Evolutionary conservation across 2,113 vertebrate genomes (phyloP).

Genomic region (Cathartes aura): DNA sequence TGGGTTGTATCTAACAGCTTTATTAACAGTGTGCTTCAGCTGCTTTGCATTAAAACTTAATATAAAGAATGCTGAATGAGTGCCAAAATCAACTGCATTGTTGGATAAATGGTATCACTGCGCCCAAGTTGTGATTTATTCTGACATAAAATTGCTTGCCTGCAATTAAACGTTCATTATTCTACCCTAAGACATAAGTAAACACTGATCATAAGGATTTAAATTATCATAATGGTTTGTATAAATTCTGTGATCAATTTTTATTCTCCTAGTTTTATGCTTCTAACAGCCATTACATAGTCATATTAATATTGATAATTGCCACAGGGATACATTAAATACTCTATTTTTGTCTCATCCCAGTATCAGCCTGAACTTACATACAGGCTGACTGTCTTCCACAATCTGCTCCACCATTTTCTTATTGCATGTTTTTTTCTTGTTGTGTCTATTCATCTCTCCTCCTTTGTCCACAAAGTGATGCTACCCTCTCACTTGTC

Average conservation of each 20-base stretch:
- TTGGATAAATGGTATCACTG: background rate
- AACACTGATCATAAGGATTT: slow-evolving; percentile 15
- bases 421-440: background rate
- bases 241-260: slow-evolving; percentile 4
- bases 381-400: background rate
- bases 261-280: slow-evolving; percentile 4
- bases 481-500: background rate
- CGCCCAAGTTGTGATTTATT: slow-evolving; percentile 6
- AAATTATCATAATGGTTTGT: slow-evolving; percentile 9
- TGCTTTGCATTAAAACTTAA: slow-evolving; percentile 47
- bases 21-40: slow-evolving; percentile 29
- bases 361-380: background rate
- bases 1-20: background rate
- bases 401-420: background rate
- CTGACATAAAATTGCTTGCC: slow-evolving; percentile 7
- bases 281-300: background rate
- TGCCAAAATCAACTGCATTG: slow-evolving; percentile 32
- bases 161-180: slow-evolving; percentile 32
- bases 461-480: background rate
- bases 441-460: background rate
- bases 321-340: background rate
- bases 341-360: background rate
- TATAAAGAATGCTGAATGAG: background rate
- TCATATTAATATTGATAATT: slow-evolving; percentile 6
- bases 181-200: slow-evolving; percentile 4